phyloP scores from a whole-genome alignment of 2,888 invertebrate genomes.

The Synergus laeviventris region DNA sequence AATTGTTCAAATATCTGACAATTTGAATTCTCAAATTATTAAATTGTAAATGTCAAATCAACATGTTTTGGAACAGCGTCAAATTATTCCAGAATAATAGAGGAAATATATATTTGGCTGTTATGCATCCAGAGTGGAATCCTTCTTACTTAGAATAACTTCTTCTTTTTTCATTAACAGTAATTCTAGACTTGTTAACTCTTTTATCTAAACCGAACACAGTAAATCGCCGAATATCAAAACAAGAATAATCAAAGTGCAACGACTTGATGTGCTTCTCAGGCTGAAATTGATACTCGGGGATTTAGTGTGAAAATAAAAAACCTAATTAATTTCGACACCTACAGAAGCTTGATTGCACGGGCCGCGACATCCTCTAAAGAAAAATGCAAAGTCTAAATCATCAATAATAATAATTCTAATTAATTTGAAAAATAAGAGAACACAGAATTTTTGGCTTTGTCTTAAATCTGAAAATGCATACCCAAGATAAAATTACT shows the following conservation, averaged over 20 bases:
- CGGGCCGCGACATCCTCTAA: neutral
- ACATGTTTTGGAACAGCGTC: too few species aligned
- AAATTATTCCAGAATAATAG: neutral
- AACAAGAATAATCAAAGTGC: too few species aligned
- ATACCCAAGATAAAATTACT: constrained; percentile 16
- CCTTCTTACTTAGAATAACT: neutral
- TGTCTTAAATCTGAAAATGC: constrained; percentile 3
- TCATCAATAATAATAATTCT: neutral
- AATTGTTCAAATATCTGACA: too few species aligned
- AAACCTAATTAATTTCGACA: too few species aligned
- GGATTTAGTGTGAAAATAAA: too few species aligned
- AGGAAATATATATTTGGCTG: neutral
- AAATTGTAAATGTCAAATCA: too few species aligned
- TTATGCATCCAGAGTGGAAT: neutral
- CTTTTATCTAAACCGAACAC: too few species aligned
- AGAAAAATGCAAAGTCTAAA: neutral
- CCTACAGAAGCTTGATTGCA: neutral
- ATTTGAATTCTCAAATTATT: too few species aligned
- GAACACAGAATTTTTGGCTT: constrained; percentile 12
- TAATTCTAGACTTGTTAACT: neutral
- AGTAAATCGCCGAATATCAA: too few species aligned
- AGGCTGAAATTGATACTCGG: too few species aligned
- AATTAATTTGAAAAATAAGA: constrained; percentile 13
- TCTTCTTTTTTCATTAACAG: neutral
- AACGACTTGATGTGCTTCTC: too few species aligned